Base-by-base conservation (phyloP, 1,140 invertebrate genomes). In the Andricus grossulariae region DNA sequence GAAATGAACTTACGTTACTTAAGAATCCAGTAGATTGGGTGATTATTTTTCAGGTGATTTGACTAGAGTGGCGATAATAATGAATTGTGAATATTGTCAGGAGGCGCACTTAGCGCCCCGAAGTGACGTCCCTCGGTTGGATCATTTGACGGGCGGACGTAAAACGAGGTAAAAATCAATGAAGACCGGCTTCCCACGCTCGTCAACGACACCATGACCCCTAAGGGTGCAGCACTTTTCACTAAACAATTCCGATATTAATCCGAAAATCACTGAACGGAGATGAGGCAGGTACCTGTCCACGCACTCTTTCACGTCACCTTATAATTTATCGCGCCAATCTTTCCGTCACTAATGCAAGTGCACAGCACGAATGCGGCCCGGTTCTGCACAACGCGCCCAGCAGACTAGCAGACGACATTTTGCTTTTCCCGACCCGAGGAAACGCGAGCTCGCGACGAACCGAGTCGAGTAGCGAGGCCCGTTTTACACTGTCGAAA, bases 331-430 rank as follows among this genome's bases (percentile, higher is more conserved):
- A 85, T 86, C 83, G 83, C 82, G 77, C 72, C 83, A 72, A 87
- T 82, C 85, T 84, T 86, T 79, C 66, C 80, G 80, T 87, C 81
- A 83, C 80, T 76, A 86, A 45, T 45, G 39, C 39, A 45, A 45
- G 39, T 45, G 10, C 10, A 11, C 39, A 45, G 25, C 81, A 83
- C 80, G 76, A 86, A 82, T 78, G 77, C 86, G 80, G 82, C 83
- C 85, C 87, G 87, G 85, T 88, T 85, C 76, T 70, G 82, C 82
- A 88, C 88, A 87, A 89, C 86, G 87, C 87, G 86, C 80, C 84
- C 87, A 87, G 85, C 85, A 87, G 86, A 85, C 88, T 87, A 88
- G 85, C 85, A 87, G 86, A 85, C 88, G 88, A 88, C 88, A 89
- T 89, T 85, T 89, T 89, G 85, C 73, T 78, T 85, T 76, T 50